These are phyloP conservation scores for Phoxinus phoxinus DNA, from an alignment of 2,113 vertebrate species.

Conservation along the genomic window DNA sequence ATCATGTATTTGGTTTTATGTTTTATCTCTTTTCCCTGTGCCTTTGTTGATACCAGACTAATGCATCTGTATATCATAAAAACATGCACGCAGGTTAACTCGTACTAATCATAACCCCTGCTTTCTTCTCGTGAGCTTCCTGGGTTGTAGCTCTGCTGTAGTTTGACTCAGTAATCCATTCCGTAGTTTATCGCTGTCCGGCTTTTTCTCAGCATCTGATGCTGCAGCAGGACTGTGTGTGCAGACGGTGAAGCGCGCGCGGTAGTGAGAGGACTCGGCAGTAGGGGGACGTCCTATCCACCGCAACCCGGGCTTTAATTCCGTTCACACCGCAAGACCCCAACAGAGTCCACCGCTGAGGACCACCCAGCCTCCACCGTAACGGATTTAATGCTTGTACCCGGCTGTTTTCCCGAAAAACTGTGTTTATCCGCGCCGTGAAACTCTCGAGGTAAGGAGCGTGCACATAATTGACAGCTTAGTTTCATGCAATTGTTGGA, in stretches of 20 bases:
- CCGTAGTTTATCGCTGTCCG: background rate
- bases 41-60: too few relatives aligned
- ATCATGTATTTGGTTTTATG: too few relatives aligned
- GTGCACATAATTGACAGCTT: background rate
- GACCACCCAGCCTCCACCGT: background rate
- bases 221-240: background rate
- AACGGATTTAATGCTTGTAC: constrained; percentile 36
- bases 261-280: constrained; percentile 21
- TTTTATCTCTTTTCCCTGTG: too few relatives aligned
- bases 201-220: background rate
- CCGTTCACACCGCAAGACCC: constrained; percentile 29
- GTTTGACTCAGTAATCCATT: background rate
- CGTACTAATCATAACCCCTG: too few relatives aligned
- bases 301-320: constrained; percentile 16
- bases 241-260: constrained; percentile 17
- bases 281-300: constrained; percentile 43
- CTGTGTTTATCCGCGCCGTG: background rate
- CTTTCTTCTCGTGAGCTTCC: too few relatives aligned
- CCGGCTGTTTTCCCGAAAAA: background rate
- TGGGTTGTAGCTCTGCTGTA: too few relatives aligned
- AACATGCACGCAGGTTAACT: too few relatives aligned
- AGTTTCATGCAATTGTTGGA: constrained; percentile 27
- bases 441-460: constrained; percentile 45
- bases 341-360: constrained; percentile 1
- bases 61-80: too few relatives aligned